Conservation (phyloP, 1,140 invertebrate genomes). For the Drosophila bocqueti region DNA sequence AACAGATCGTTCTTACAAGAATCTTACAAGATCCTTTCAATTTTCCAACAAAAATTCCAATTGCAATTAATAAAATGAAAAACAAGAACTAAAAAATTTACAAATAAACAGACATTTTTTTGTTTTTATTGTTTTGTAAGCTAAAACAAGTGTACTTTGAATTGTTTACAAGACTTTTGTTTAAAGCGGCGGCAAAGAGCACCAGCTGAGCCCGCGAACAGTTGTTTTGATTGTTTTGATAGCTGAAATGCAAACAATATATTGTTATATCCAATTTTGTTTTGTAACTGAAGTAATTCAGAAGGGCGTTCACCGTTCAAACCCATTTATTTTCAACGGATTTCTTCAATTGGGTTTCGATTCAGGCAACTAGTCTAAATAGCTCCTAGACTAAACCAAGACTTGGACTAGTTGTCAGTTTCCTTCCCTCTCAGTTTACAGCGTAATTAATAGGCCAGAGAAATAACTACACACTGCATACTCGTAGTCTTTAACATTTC, state of each 20-base stretch:
- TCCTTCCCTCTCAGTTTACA: not conserved
- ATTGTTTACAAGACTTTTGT: constrained; percentile 1
- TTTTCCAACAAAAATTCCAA: not conserved
- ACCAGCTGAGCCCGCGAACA: not conserved
- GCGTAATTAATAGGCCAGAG: not conserved
- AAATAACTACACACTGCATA: not conserved
- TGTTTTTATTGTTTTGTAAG: not conserved
- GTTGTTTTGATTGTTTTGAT: constrained; percentile 10
- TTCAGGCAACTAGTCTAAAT: not conserved
- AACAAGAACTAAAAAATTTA: not conserved
- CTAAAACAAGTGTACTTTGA: not conserved
- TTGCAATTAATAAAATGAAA: not conserved
- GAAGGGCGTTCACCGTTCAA: not conserved
- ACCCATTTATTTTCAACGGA: not conserved
- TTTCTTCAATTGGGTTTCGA: not conserved
- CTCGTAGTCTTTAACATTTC: not conserved
- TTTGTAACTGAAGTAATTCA: not conserved
- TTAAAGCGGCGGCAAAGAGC: not conserved
- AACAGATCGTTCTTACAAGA: not conserved
- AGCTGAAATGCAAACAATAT: no score
- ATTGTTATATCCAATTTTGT: not conserved
- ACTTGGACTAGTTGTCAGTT: not conserved
- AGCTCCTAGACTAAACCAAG: not conserved
- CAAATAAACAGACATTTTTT: not conserved
- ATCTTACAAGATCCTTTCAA: not conserved